Percentiles rank a stretch among this genome's conserved stretches.
These are phyloP conservation scores for Ophion costatus DNA, from an alignment of 2,888 invertebrate species.

Conservation along the genomic window DNA sequence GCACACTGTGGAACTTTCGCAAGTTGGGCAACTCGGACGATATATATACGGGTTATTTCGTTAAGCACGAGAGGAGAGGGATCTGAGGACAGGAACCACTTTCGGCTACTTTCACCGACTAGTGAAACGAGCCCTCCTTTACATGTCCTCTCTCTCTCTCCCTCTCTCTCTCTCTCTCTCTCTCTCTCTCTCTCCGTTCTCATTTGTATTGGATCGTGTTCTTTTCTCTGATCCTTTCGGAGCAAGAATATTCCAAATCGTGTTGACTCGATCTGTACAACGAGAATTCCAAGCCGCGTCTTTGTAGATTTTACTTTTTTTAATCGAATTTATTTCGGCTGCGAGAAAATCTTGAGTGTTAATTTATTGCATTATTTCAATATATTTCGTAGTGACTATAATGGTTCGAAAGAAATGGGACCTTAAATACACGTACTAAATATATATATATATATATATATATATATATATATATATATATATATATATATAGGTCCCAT, in stretches of 20 bases:
- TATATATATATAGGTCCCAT: no score
- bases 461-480: no score
- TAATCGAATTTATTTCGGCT: no score
- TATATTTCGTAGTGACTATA: no score
- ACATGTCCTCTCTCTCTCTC: conserved; percentile 30
- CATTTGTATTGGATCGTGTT: conserved; percentile 13
- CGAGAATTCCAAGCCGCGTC: background rate
- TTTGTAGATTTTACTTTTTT: background rate
- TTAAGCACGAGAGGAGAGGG: conserved; percentile 35
- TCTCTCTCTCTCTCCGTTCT: background rate
- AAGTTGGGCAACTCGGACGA: conserved; percentile 60
- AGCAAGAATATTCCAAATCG: background rate
- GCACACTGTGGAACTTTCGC: conserved; percentile 35
- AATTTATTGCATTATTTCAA: no score
- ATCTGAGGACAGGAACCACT: conserved; percentile 76
- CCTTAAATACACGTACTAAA: no score
- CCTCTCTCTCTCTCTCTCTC: conserved; percentile 29
- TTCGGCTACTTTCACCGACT: conserved; percentile 78
- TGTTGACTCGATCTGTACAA: background rate
- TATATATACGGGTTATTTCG: conserved; percentile 43
- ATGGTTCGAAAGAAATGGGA: no score
- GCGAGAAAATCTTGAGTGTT: no score
- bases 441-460: no score
- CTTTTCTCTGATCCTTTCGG: conserved; percentile 32
- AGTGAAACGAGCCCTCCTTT: conserved; percentile 72